Evolutionary conservation across 2,888 invertebrate species (phyloP), one percentile per base, ranked within the genome.

Genomic region (Drosophila mercatorum): DNA sequence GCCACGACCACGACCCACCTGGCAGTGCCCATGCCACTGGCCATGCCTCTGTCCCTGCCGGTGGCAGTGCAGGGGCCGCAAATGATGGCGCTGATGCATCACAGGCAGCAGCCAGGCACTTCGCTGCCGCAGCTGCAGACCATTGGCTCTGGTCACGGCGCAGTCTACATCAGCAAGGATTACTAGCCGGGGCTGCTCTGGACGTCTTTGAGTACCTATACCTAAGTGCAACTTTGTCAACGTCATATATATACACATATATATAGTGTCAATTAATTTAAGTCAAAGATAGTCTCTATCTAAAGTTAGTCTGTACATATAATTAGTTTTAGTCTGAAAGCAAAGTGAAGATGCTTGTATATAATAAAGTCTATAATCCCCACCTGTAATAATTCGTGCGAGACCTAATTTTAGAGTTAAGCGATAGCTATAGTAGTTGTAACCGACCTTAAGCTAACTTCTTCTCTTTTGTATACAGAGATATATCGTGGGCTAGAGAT

Each of bases 161-260:
- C 87, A 0, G 71, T 84, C 6, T 84, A 75, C 52, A 78, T 87
- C 14, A 87, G 73, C 80, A 85, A 85, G 68, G 84, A 85, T 12
- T 85, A 82, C 58, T 84, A 77, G 53, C 47, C 26, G 12, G 5
- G 3, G 10, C 10, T 40, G 34, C 43, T 40, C 10, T 47, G 63
- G 64, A 53, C 43, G 26, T 36, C 31, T 5, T n/a, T 17, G 66
- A 78, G 81, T 80, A 81, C 80, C 81, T 82, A 78, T 47, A 38
- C 56, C 71, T 78, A 72, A 81, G 80, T 87, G 80, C 71, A 74
- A 78, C 53, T 55, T 75, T 60, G 52, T 75, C 68, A 8, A 49
- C n/a, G 0, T 4, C 5, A 38, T 26, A 36, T 36, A 7, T 34
- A 34, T 34, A 34, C 1, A 22, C 1, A 68, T 78, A 46, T 68